Percentiles rank a stretch among this genome's conserved stretches.
Conservation (phyloP, 2,797 vertebrate genomes). For the Glyptemys insculpta region DNA sequence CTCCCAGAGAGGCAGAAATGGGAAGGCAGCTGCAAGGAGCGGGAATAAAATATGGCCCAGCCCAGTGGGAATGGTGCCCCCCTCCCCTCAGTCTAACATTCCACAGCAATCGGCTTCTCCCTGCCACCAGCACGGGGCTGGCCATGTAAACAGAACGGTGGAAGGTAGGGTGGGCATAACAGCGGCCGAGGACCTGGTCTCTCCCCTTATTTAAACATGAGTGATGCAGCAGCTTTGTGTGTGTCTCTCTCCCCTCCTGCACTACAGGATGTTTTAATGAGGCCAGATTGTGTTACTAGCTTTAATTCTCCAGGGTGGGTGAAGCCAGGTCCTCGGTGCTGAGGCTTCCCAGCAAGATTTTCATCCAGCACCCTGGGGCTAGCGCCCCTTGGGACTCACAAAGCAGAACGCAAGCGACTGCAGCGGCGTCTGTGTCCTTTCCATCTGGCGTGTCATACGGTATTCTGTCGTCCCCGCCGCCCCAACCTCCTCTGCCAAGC, state of each 20-base stretch:
- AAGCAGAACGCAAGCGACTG: not conserved
- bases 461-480: not conserved
- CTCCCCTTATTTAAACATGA: not conserved
- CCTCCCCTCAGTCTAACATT: too few species aligned
- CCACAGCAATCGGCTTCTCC: not conserved
- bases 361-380: not conserved
- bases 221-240: not conserved
- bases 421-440: not conserved
- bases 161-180: not conserved
- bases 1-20: not conserved
- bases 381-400: not conserved
- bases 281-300: not conserved
- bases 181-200: not conserved
- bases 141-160: not conserved
- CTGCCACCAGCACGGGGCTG: not conserved
- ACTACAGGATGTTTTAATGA: not conserved
- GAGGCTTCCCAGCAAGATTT: not conserved
- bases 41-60: too few species aligned
- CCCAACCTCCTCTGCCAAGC: not conserved
- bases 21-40: not conserved
- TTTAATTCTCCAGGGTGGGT: not conserved
- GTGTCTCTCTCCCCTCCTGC: not conserved
- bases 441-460: not conserved
- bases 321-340: not conserved
- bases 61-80: too few species aligned